A percentile compares a stretch with the other conserved stretches of the same genome.
phyloP scores from a whole-genome alignment of 2,113 vertebrate genomes.

The Halichoeres trimaculatus region DNA sequence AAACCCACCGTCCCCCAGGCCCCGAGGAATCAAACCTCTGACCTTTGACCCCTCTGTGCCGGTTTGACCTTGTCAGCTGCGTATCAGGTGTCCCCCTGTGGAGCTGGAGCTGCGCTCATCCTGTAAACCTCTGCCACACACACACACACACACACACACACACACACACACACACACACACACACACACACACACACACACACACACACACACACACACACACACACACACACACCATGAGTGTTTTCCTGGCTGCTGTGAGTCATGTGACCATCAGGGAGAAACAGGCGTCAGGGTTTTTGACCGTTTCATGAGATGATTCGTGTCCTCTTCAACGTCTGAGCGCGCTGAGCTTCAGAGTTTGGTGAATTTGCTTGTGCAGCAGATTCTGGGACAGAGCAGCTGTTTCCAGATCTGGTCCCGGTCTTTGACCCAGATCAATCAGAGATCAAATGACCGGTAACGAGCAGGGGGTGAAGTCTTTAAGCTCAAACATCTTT shows the following conservation, averaged over 20 bases:
- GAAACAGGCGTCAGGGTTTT: too few relatives aligned
- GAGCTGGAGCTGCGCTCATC: not conserved
- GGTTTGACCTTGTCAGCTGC: slow-evolving; percentile 22
- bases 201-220: not conserved
- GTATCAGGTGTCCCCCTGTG: slow-evolving; percentile 18
- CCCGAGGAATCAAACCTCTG: slow-evolving; percentile 37
- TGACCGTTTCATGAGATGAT: too few relatives aligned
- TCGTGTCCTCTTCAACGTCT: too few relatives aligned
- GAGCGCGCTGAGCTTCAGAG: too few relatives aligned
- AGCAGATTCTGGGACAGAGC: not conserved
- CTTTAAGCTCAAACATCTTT: not conserved
- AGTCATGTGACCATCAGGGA: too few relatives aligned
- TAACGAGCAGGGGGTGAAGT: not conserved
- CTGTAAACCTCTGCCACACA: slow-evolving; percentile 11
- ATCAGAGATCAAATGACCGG: slow-evolving; percentile 40
- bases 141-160: too few relatives aligned
- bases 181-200: not conserved
- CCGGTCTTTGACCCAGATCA: slow-evolving; percentile 22
- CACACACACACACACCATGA: not conserved
- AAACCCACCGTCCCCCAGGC: slow-evolving; percentile 18
- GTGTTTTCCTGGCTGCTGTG: too few relatives aligned
- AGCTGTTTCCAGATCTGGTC: slow-evolving; percentile 7
- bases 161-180: too few relatives aligned
- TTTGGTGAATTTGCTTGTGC: not conserved
- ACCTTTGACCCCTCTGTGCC: slow-evolving; percentile 49